Evolutionary conservation across 2,888 invertebrate genomes (phyloP).

Genomic region (Eledone cirrhosa): DNA sequence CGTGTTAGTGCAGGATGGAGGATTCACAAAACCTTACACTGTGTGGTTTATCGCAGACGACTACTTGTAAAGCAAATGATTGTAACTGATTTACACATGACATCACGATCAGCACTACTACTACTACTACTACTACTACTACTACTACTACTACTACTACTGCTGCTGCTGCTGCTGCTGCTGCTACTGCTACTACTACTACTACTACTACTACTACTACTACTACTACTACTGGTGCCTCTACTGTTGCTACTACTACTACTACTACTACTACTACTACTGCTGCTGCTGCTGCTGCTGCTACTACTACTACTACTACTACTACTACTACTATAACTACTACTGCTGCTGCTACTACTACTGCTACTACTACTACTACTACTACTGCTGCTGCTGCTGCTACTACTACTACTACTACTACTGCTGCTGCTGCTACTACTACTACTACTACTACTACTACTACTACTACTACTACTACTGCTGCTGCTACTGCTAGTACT

Average conservation of each 20-base stretch:
- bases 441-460: not conserved
- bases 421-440: not conserved
- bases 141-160: conserved; percentile 21
- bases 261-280: not conserved
- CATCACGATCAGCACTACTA: too few species aligned
- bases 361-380: not conserved
- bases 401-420: not conserved
- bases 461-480: conserved; percentile 4
- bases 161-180: not conserved
- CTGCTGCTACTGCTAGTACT: not conserved
- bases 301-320: too few species aligned
- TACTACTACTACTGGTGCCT: not conserved
- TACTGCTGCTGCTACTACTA: not conserved
- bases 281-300: not conserved
- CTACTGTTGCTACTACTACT: not conserved
- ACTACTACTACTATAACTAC: not conserved
- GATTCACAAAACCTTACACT: too few species aligned
- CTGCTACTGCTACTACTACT: too few species aligned
- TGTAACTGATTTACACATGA: too few species aligned
- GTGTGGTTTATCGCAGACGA: too few species aligned
- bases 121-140: not conserved
- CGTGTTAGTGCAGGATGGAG: too few species aligned
- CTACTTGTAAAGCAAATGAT: too few species aligned
- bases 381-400: not conserved
- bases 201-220: too few species aligned